A percentile compares a stretch with the other conserved stretches of the same genome.
Evolutionary conservation across 2,797 vertebrate species (phyloP).

Genomic region (Tadarida brasiliensis): DNA sequence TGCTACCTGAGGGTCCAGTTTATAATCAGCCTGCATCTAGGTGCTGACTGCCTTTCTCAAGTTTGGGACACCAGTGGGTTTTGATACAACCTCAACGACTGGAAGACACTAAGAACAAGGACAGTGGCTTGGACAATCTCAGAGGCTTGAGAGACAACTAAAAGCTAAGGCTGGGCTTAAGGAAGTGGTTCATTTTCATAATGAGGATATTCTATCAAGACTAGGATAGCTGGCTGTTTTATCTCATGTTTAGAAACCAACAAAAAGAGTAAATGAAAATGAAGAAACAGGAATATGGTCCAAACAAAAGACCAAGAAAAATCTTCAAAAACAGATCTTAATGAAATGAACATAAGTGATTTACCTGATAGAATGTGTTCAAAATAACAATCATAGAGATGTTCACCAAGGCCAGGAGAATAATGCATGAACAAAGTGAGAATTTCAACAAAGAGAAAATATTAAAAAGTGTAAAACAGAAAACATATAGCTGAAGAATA

Average conservation of each 20-base stretch:
- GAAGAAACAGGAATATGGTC: conserved; percentile 27
- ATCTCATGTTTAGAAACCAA: not conserved
- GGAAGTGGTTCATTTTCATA: not conserved
- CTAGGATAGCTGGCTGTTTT: not conserved
- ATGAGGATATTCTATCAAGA: not conserved
- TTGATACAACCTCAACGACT: not conserved
- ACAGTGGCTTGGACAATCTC: not conserved
- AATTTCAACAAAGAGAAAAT: not conserved
- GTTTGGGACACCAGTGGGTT: not conserved
- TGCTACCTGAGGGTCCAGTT: not conserved
- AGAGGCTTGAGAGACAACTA: not conserved
- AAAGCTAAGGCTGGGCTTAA: not conserved
- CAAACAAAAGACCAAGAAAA: not conserved
- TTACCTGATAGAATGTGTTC: not conserved
- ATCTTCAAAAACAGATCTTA: not conserved
- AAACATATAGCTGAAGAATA: not conserved
- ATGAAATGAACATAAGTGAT: not conserved
- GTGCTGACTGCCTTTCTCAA: not conserved
- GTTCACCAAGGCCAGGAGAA: not conserved
- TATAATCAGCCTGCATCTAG: not conserved
- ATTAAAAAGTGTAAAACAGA: not conserved
- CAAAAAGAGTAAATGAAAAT: not conserved
- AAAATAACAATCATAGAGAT: conserved; percentile 5
- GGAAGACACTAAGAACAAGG: not conserved
- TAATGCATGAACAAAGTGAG: not conserved